phyloP scores from a whole-genome alignment of 2,113 vertebrate species.

The Capricornis sumatraensis region DNA sequence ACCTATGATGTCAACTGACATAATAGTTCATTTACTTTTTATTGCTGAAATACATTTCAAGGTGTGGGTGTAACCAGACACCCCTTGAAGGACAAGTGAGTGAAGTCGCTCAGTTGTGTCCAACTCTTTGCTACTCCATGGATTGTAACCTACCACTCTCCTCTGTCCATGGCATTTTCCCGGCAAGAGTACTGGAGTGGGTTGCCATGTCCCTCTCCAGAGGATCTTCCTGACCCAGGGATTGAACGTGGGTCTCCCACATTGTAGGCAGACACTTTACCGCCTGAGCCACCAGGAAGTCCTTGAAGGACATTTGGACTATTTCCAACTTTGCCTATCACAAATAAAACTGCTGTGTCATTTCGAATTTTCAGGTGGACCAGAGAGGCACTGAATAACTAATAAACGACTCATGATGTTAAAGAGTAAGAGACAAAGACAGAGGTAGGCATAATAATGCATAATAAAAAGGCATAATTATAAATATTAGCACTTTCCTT shows the following conservation, averaged over 20 bases:
- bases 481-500: not conserved
- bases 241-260: not conserved
- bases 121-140: not conserved
- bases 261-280: not conserved
- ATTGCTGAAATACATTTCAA: not conserved
- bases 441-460: not conserved
- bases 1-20: not conserved
- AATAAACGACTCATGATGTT: not conserved
- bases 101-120: not conserved
- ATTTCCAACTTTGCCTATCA: not conserved
- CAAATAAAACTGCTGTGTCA: not conserved
- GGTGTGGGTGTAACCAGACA: not conserved
- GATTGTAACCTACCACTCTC: not conserved
- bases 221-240: not conserved
- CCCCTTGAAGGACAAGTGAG: not conserved
- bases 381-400: not conserved
- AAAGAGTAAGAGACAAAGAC: not conserved
- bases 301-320: not conserved
- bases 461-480: not conserved
- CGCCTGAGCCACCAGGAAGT: not conserved
- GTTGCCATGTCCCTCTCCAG: not conserved
- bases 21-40: not conserved
- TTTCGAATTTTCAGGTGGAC: not conserved
- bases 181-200: not conserved
- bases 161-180: not conserved